Evolutionary conservation across 2,888 invertebrate genomes (phyloP).

Genomic region (Saturnia pavonia): DNA sequence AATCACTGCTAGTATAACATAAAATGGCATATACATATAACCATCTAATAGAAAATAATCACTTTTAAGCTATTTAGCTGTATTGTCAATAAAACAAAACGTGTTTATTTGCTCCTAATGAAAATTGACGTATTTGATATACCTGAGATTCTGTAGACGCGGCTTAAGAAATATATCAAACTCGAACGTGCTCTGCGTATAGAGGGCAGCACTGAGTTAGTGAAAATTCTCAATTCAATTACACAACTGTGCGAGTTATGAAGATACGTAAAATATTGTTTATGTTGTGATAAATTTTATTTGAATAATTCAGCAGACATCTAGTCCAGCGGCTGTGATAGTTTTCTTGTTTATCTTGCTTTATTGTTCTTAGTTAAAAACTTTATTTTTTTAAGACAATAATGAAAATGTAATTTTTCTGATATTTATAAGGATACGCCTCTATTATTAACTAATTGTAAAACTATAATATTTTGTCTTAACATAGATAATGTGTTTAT

Average conservation of each 20-base stretch:
- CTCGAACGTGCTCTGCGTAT: conserved; percentile 52
- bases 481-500: too few species aligned
- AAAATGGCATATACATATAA: neutral
- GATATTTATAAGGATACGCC: too few species aligned
- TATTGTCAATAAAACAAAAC: neutral
- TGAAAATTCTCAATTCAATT: conserved; percentile 50
- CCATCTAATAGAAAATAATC: neutral
- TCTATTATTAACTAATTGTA: too few species aligned
- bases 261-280: conserved; percentile 19
- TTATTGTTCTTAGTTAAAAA: too few species aligned
- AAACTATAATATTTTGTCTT: too few species aligned
- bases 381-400: too few species aligned
- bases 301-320: conserved; percentile 9
- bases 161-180: conserved; percentile 50
- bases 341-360: neutral
- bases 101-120: neutral
- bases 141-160: conserved; percentile 10
- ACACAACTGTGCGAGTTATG: conserved; percentile 33
- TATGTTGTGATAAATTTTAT: neutral
- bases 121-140: conserved; percentile 9
- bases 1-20: neutral
- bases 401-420: too few species aligned
- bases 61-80: neutral
- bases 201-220: conserved; percentile 55
- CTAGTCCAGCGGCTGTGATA: neutral